Evolutionary conservation across 2,113 vertebrate genomes (phyloP).

Genomic region (Ictalurus punctatus): DNA sequence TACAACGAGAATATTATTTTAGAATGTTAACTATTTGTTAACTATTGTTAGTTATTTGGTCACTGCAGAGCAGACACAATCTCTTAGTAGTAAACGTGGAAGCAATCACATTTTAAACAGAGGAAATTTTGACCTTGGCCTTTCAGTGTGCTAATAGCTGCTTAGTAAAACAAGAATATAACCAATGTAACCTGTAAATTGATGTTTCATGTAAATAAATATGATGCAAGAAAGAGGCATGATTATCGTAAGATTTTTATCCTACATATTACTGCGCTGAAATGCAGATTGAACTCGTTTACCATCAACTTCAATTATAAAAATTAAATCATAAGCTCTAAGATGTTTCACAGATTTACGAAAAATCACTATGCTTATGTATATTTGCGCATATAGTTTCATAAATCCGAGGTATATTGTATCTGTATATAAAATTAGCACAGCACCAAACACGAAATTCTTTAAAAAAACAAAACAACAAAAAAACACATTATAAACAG

Average conservation of each 20-base stretch:
- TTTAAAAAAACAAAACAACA: neutral
- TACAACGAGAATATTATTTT: too few relatives aligned
- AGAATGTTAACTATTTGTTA: too few relatives aligned
- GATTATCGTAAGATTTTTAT: neutral
- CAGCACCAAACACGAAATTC: slow-evolving; percentile 1
- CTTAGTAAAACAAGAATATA: neutral
- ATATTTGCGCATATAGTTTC: neutral
- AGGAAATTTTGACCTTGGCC: neutral
- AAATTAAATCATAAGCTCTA: neutral
- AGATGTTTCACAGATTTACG: neutral
- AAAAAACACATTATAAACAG: neutral
- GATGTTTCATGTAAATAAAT: neutral
- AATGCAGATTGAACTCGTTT: neutral
- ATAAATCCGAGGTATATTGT: neutral
- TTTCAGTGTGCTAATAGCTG: neutral
- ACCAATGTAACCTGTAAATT: neutral
- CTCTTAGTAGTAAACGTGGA: neutral
- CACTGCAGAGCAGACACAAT: neutral
- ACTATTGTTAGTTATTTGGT: too few relatives aligned
- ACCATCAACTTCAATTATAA: neutral
- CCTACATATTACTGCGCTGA: neutral
- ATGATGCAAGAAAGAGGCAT: neutral
- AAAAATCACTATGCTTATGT: neutral
- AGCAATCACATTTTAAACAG: neutral
- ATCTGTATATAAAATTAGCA: slow-evolving; percentile 56